Base-by-base conservation (phyloP, 2,888 invertebrate genomes). In the Oithona nana region DNA sequence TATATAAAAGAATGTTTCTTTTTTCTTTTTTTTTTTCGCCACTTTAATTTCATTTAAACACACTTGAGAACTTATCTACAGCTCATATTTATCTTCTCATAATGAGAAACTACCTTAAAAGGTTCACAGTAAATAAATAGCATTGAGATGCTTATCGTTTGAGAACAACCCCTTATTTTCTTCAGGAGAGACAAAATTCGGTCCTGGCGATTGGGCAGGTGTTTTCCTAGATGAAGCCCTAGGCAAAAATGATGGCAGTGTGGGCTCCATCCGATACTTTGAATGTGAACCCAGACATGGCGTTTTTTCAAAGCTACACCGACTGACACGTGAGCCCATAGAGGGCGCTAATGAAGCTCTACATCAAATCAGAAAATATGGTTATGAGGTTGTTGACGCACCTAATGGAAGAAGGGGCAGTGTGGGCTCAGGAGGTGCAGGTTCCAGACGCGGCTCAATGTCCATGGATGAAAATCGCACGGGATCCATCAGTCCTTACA, bases 231-330 rank as follows among this genome's bases (percentile, higher is more conserved):
- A 95, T 73, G 89, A 92, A 68, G 83, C 92, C 50, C 84, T 88
- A 70, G 97, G 95, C 86, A 95, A 95, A 75, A 95, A 97, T 74
- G 93, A 97, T 71, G 95, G 97, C 64, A 83, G 88, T 58, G 90
- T 95, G 31, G 87, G 83, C 67, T 92, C 88, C 62, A 84, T 83
- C 13, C 70, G 72, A 16, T 76, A 76, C 67, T 76, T 76, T 69
- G 70, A 71, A 57, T 75, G 75, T 66, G 69, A 72, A 30, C 67
- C 71, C 2, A 67, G 71, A 20, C 73, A 74, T 62, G 76, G 75
- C 1, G 69, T 76, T 4, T 76, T 76, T 66, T 74, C 67, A n/a
- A 65, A 69, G 2, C 69, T 73, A 28, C 31, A 30, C 50, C 28
- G 61, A 22, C 30, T 61, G 30, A 61, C 61, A n/a, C n/a, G 61